These are phyloP conservation scores for Saxidomus purpurata DNA, from an alignment of 1,140 invertebrate species.

Conservation along the genomic window DNA sequence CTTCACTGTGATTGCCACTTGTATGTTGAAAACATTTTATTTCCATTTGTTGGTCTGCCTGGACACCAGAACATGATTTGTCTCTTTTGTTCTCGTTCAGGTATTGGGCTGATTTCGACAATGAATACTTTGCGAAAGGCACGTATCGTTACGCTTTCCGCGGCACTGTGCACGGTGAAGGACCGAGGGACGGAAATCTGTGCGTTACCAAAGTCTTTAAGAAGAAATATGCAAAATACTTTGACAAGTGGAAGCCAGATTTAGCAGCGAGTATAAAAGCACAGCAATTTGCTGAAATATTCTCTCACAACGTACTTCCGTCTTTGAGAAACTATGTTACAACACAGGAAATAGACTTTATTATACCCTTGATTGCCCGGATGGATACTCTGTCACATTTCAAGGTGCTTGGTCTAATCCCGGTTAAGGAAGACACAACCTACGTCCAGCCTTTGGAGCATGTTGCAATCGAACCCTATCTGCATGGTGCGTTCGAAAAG, in stretches of 20 bases:
- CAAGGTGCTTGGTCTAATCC: conserved; percentile 51
- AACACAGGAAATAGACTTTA: conserved; percentile 49
- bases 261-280: conserved; percentile 56
- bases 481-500: conserved; percentile 61
- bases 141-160: conserved; percentile 52
- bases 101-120: conserved; percentile 64
- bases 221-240: conserved; percentile 51
- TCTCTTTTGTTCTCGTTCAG: neutral
- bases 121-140: conserved; percentile 57
- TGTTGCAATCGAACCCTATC: conserved; percentile 60
- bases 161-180: conserved; percentile 55
- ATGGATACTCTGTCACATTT: conserved; percentile 64
- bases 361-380: conserved; percentile 56
- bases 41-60: too few relatives aligned
- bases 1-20: too few relatives aligned
- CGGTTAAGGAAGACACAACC: conserved; percentile 43
- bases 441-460: conserved; percentile 41
- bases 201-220: conserved; percentile 68
- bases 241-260: conserved; percentile 57
- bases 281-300: conserved; percentile 47
- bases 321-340: conserved; percentile 28
- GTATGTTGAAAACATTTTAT: too few relatives aligned
- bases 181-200: conserved; percentile 38
- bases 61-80: neutral
- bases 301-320: conserved; percentile 31